A percentile compares a stretch with the other conserved stretches of the same genome.
Conservation (phyloP, 2,113 vertebrate genomes). For the Gasterosteus nipponicus region DNA sequence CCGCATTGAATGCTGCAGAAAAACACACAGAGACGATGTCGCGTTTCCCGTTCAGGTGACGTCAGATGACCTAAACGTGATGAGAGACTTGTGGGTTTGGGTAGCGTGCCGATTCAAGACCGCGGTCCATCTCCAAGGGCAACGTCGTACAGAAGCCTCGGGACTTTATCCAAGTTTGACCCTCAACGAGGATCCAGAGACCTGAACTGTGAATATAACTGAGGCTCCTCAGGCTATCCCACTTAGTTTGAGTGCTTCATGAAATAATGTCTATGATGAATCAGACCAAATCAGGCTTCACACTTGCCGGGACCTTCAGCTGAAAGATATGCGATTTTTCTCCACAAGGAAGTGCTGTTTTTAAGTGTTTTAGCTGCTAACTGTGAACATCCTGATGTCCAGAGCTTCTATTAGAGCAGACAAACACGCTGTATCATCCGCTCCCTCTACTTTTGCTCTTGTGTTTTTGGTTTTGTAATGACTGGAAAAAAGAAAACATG, state of each 20-base stretch:
- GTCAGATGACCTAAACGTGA: slow-evolving; percentile 11
- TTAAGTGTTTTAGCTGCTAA: background rate
- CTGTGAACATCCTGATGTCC: background rate
- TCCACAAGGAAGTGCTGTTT: background rate
- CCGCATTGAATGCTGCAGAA: slow-evolving; percentile 13
- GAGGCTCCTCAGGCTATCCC: background rate
- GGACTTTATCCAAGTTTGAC: slow-evolving; percentile 26
- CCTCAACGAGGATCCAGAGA: background rate
- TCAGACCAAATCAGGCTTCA: background rate
- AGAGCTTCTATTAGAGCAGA: background rate
- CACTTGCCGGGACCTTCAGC: background rate
- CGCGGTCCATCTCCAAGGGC: slow-evolving; percentile 21
- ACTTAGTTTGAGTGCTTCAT: background rate
- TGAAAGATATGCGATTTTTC: background rate
- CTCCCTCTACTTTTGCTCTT: background rate
- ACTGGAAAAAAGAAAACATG: background rate
- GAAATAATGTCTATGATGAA: background rate
- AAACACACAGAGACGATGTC: slow-evolving; percentile 17
- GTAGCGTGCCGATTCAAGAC: slow-evolving; percentile 20
- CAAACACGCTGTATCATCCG: background rate
- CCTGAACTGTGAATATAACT: slow-evolving; percentile 6
- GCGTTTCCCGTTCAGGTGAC: slow-evolving; percentile 2
- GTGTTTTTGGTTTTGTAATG: slow-evolving; percentile 1
- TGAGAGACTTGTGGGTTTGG: slow-evolving; percentile 7
- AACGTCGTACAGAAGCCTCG: background rate